Base-by-base conservation (phyloP, 2,113 vertebrate species). In the Tychaedon coryphoeus region DNA sequence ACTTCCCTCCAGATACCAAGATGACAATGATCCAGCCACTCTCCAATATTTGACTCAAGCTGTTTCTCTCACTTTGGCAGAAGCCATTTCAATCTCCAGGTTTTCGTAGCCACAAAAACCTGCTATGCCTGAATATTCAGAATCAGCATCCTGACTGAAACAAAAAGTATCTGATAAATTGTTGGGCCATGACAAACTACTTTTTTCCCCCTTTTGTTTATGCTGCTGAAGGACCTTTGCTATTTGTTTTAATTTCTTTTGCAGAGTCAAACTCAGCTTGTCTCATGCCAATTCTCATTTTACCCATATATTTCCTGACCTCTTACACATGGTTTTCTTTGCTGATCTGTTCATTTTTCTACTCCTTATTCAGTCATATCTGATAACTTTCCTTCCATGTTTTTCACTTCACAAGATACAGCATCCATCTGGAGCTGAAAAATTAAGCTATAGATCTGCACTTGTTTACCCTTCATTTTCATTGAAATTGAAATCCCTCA, bases 401-500 rank as follows among this genome's bases (percentile, higher is more conserved):
- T 72, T 94, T 92, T 73, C n/a, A 58, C 33, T 86, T 70, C 14
- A 20, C 17, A 62, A 70, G 42, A 54, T 54, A 64, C 5, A 13
- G 40, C 16, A 76, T 53, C 45, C 19, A 51, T 43, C 43, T 89
- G 47, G 36, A 86, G 43, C 28, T n/a, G 29, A 72, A 71, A 53
- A 90, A 43, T n/a, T 80, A 50, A 86, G 38, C 64, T 66, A n/a
- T 23, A 86, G 58, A 66, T 26, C 72, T 77, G 51, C 5, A 31
- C 23, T 93, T 90, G 7, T 54, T 73, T 74, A 91, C 51, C 47
- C 22, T 91, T 72, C 48, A 48, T 67, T 92, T 94, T 88, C 86
- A 93, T 60, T 83, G 67, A 93, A 96, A 84, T 5, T 20, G 19
- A 92, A 95, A 81, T 91, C 53, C 36, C 48, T 91, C 69, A 87